Conservation (phyloP, 2,797 vertebrate species). For the Pantherophis vulpinus region DNA sequence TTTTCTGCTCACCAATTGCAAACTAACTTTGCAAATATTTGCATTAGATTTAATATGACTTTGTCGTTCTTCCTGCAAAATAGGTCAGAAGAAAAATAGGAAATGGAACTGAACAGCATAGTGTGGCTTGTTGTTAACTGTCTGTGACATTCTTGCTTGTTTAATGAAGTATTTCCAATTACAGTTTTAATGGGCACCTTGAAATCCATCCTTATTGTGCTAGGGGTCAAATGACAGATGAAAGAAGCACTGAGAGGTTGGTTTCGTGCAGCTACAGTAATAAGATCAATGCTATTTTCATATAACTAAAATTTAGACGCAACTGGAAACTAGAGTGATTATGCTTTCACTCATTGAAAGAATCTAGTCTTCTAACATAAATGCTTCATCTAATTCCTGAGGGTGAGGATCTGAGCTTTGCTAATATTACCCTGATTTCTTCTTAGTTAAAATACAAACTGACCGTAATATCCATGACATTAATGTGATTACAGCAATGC, state of each 20-base stretch:
- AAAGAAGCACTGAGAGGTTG: slow-evolving; percentile 27
- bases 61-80: neutral
- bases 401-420: neutral
- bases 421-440: neutral
- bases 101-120: slow-evolving; percentile 15
- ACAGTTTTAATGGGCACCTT: slow-evolving; percentile 38
- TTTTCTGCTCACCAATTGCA: neutral
- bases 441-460: neutral
- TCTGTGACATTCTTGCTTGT: slow-evolving; percentile 5
- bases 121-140: neutral
- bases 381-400: neutral
- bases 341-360: slow-evolving; percentile 5
- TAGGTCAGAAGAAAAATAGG: neutral
- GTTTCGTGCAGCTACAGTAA: neutral
- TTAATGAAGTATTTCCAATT: slow-evolving; percentile 50
- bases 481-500: neutral
- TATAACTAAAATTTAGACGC: neutral
- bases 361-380: neutral
- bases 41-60: neutral
- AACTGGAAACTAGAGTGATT: neutral
- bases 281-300: neutral
- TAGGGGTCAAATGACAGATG: slow-evolving; percentile 27
- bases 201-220: slow-evolving; percentile 20
- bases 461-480: neutral
- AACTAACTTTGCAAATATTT: neutral